These are phyloP conservation scores for Dromiciops gliroides DNA, from an alignment of 2,113 vertebrate genomes.

Conservation along the genomic window DNA sequence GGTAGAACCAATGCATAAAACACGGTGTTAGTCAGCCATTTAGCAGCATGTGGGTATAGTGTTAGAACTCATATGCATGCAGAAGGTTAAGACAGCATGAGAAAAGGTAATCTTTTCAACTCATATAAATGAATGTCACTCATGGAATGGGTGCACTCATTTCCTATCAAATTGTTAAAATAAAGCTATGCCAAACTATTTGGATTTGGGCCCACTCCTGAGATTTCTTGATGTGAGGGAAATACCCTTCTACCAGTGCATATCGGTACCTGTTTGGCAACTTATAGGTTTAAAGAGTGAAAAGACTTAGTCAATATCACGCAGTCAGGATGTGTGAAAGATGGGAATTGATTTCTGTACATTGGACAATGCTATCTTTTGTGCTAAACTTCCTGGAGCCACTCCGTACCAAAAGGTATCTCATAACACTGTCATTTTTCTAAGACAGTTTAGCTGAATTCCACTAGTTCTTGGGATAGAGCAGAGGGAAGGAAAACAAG, in stretches of 20 bases:
- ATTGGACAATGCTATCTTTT: background rate
- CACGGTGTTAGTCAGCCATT: background rate
- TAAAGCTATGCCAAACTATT: background rate
- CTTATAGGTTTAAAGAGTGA: background rate
- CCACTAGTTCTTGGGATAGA: background rate
- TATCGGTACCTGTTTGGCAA: background rate
- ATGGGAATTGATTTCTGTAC: background rate
- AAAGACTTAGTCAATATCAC: background rate
- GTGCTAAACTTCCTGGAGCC: background rate
- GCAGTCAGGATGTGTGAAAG: background rate
- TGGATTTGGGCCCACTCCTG: background rate
- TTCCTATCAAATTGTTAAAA: background rate
- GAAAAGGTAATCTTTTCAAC: background rate
- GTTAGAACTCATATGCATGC: background rate
- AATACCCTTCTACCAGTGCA: background rate
- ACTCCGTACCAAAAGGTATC: background rate
- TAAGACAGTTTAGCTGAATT: background rate
- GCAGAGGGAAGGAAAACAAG: background rate
- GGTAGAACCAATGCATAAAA: background rate
- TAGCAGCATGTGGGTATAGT: background rate
- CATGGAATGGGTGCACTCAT: background rate
- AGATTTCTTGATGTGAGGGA: background rate
- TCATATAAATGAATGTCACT: background rate
- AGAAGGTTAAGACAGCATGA: constrained; percentile 12
- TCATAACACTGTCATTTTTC: background rate